A percentile compares a stretch with the other conserved stretches of the same genome.
phyloP scores from a whole-genome alignment of 2,797 vertebrate species.

The Falco cherrug region DNA sequence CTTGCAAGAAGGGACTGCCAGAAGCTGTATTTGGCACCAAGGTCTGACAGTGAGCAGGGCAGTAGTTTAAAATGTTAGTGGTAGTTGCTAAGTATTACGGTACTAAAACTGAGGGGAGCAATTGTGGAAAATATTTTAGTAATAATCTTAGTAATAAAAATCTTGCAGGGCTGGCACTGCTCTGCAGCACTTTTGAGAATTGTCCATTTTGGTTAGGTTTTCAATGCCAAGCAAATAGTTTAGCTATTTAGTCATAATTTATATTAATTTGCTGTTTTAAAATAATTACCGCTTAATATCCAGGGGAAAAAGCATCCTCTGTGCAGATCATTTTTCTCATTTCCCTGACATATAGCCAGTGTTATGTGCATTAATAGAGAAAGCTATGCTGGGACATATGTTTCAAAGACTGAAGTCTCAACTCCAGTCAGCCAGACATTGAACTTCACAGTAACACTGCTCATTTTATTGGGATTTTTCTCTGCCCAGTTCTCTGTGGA shows the following conservation, averaged over 20 bases:
- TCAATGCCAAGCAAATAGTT: constrained; percentile 16
- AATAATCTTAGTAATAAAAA: constrained; percentile 13
- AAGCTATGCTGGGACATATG: neutral
- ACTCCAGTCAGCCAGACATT: neutral
- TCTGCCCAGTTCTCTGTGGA: neutral
- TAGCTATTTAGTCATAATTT: constrained; percentile 1
- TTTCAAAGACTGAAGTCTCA: neutral
- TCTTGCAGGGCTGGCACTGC: neutral
- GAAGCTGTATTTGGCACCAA: neutral
- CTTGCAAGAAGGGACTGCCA: neutral
- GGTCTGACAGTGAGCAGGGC: neutral
- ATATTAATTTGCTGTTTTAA: neutral
- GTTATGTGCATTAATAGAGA: neutral
- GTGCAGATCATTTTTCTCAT: neutral
- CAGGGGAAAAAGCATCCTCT: neutral
- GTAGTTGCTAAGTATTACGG: neutral
- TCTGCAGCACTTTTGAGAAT: neutral
- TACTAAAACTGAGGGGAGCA: neutral
- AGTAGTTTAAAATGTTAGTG: neutral
- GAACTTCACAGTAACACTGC: neutral
- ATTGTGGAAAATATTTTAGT: constrained; percentile 23
- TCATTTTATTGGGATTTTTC: neutral
- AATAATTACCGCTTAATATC: constrained; percentile 11
- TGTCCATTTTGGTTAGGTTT: neutral
- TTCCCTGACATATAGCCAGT: neutral